Percentiles rank a stretch among this genome's conserved stretches.
phyloP scores from a whole-genome alignment of 2,888 invertebrate species.

The Cephus pulcher region DNA sequence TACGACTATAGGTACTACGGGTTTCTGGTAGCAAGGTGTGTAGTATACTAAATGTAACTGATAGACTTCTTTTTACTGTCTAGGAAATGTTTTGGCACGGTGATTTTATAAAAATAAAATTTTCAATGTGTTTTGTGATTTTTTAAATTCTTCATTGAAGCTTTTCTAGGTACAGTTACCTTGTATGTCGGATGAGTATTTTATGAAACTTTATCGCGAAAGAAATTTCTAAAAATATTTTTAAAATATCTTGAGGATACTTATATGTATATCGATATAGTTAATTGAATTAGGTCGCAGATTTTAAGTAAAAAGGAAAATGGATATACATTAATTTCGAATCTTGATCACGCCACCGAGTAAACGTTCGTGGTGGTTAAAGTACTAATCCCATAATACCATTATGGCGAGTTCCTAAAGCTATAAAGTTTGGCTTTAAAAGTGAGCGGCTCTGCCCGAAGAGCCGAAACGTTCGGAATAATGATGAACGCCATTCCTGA shows the following conservation, averaged over 20 bases:
- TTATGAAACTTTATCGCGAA: too few species aligned
- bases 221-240: background rate
- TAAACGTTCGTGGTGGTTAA: background rate
- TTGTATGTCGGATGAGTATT: too few species aligned
- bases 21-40: background rate
- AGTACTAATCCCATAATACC: background rate
- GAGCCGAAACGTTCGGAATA: background rate
- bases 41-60: background rate
- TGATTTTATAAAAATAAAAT: background rate
- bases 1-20: background rate
- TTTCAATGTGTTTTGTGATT: background rate
- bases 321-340: background rate
- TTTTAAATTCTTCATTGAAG: background rate
- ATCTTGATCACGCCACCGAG: background rate
- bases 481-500: background rate
- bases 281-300: background rate
- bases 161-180: background rate
- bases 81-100: background rate
- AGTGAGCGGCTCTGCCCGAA: background rate
- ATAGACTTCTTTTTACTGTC: background rate
- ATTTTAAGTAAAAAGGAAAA: background rate
- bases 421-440: background rate
- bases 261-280: background rate
- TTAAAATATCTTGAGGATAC: background rate
- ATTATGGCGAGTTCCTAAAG: background rate